A percentile compares a stretch with the other conserved stretches of the same genome.
phyloP scores from a whole-genome alignment of 2,113 vertebrate species.

The Empidonax alnorum region DNA sequence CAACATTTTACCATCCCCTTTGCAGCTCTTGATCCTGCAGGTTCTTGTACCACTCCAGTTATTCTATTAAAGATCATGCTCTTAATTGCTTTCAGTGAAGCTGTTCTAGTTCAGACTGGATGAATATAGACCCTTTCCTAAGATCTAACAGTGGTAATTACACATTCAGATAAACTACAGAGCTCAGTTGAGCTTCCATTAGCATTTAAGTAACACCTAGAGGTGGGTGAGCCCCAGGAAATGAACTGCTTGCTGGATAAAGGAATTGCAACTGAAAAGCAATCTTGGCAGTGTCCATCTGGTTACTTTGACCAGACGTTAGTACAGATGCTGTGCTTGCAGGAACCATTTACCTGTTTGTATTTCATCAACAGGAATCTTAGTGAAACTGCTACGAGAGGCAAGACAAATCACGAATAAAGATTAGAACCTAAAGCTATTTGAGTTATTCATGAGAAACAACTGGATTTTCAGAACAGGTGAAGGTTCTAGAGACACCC shows the following conservation, averaged over 20 bases:
- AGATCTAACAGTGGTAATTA: neutral
- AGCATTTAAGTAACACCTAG: neutral
- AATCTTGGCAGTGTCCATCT: neutral
- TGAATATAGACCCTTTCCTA: neutral
- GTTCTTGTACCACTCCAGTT: neutral
- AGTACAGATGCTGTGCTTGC: neutral
- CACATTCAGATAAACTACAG: neutral
- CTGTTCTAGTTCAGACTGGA: neutral
- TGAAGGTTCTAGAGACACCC: neutral
- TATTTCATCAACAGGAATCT: neutral
- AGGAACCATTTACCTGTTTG: neutral
- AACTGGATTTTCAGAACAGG: neutral
- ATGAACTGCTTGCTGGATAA: neutral
- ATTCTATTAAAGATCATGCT: neutral
- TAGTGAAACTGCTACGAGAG: neutral
- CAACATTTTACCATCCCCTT: neutral
- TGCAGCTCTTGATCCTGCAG: neutral
- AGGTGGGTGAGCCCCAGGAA: neutral
- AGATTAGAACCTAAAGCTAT: neutral
- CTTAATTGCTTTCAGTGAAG: neutral
- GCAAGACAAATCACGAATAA: neutral
- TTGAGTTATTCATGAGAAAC: neutral
- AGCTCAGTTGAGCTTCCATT: neutral
- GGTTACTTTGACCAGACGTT: neutral
- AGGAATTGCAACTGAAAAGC: neutral